A percentile compares a stretch with the other conserved stretches of the same genome.
Conservation (phyloP, 1,140 invertebrate species). For the Apis florea region DNA sequence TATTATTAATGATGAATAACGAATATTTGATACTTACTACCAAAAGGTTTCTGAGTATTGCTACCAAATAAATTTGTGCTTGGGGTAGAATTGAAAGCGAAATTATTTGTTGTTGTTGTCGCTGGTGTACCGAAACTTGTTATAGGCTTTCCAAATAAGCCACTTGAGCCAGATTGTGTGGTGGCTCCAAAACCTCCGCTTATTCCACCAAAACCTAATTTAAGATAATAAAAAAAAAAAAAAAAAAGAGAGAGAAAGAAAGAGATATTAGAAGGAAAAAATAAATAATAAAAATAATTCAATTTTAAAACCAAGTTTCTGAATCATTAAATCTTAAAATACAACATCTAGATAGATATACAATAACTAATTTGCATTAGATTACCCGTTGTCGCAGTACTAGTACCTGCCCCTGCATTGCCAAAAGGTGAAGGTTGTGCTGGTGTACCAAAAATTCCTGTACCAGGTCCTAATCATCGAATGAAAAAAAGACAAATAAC, state of each 20-base stretch:
- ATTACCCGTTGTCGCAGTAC: slow-evolving; percentile 73
- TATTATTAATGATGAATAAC: background rate
- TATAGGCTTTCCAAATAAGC: slow-evolving; percentile 79
- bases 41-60: slow-evolving; percentile 79
- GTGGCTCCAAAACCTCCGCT: slow-evolving; percentile 81
- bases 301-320: background rate
- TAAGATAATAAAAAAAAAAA: background rate
- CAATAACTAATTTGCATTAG: slow-evolving; percentile 24
- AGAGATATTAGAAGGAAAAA: background rate
- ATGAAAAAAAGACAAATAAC: background rate
- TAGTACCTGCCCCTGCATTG: slow-evolving; percentile 72
- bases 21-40: slow-evolving; percentile 70
- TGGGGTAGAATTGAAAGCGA: slow-evolving; percentile 81
- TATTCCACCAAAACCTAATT: slow-evolving; percentile 79
- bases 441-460: slow-evolving; percentile 82
- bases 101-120: slow-evolving; percentile 80
- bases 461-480: slow-evolving; percentile 70
- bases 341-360: background rate
- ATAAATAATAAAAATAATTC: background rate
- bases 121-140: slow-evolving; percentile 81
- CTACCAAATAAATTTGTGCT: slow-evolving; percentile 77
- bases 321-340: background rate
- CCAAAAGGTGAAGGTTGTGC: slow-evolving; percentile 80
- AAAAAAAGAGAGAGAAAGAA: background rate
- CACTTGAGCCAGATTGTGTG: slow-evolving; percentile 72